These are phyloP conservation scores for Andrena flavipes DNA, from an alignment of 2,888 invertebrate genomes.

Conservation along the genomic window DNA sequence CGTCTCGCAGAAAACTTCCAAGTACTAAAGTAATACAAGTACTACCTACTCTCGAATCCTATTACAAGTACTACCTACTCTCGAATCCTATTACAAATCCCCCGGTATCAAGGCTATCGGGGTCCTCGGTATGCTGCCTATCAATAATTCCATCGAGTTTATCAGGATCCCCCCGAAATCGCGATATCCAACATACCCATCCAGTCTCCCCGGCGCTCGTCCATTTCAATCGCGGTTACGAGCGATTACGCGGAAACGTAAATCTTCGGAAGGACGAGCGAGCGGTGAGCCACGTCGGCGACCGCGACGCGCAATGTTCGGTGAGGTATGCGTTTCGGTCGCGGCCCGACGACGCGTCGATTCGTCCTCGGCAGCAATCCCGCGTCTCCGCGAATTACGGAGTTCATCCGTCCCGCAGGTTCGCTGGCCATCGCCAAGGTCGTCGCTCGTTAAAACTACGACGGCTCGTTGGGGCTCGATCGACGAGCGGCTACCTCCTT, in stretches of 20 bases:
- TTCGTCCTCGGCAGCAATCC: slow-evolving; percentile 4
- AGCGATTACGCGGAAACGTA: slow-evolving; percentile 29
- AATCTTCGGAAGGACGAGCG: slow-evolving; percentile 15
- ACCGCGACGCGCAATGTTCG: slow-evolving; percentile 23
- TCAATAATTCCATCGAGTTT: not conserved
- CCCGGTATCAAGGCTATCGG: too few species aligned
- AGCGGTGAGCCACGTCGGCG: slow-evolving; percentile 27
- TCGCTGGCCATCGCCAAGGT: slow-evolving; percentile 11
- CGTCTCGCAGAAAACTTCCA: too few species aligned
- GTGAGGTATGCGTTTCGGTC: slow-evolving; percentile 11
- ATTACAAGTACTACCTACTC: too few species aligned
- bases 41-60: too few species aligned
- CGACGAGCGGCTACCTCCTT: not conserved
- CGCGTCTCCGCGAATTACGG: slow-evolving; percentile 24
- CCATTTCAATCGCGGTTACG: slow-evolving; percentile 31
- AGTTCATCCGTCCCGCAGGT: slow-evolving; percentile 24
- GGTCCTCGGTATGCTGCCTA: too few species aligned
- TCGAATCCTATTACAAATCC: too few species aligned
- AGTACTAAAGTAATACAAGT: too few species aligned
- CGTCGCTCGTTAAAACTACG: slow-evolving; percentile 50
- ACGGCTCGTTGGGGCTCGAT: slow-evolving; percentile 34
- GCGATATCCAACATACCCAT: not conserved
- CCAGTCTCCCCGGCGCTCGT: slow-evolving; percentile 12
- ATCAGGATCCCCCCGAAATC: not conserved
- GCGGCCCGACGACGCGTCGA: slow-evolving; percentile 15